Evolutionary conservation across 2,113 vertebrate genomes (phyloP).

Genomic region (Aphelocoma coerulescens): DNA sequence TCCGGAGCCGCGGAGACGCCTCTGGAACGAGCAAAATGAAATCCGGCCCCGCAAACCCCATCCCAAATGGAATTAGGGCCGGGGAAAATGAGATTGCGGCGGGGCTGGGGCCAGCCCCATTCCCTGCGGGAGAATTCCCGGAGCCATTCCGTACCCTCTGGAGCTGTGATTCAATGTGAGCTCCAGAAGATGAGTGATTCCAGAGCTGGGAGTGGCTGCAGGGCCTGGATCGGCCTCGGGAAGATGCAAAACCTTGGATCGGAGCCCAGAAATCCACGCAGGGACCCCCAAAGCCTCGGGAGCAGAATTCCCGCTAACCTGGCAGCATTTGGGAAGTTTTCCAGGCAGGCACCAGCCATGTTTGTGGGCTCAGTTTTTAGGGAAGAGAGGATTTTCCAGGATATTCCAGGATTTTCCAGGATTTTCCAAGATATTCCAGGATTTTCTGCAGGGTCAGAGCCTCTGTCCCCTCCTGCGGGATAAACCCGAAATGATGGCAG

Average conservation of each 20-base stretch:
- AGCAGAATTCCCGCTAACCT: fast-evolving
- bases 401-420: not conserved
- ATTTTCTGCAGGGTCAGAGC: not conserved
- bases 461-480: not conserved
- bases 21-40: not conserved
- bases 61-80: slow-evolving; percentile 33
- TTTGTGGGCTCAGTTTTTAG: not conserved
- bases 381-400: not conserved
- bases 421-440: not conserved
- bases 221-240: not conserved
- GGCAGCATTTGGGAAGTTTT: fast-evolving
- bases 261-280: not conserved
- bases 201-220: not conserved
- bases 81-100: slow-evolving; percentile 3
- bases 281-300: not conserved
- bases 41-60: slow-evolving; percentile 4
- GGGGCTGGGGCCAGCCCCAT: not conserved
- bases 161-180: not conserved
- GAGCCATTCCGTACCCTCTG: not conserved
- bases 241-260: not conserved
- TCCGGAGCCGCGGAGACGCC: slow-evolving; percentile 7
- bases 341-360: fast-evolving
- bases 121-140: not conserved
- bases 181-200: not conserved
- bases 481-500: not conserved